Percentiles rank a stretch among this genome's conserved stretches.
These are phyloP conservation scores for Phasia obesa DNA, from an alignment of 2,888 invertebrate genomes.

Conservation along the genomic window DNA sequence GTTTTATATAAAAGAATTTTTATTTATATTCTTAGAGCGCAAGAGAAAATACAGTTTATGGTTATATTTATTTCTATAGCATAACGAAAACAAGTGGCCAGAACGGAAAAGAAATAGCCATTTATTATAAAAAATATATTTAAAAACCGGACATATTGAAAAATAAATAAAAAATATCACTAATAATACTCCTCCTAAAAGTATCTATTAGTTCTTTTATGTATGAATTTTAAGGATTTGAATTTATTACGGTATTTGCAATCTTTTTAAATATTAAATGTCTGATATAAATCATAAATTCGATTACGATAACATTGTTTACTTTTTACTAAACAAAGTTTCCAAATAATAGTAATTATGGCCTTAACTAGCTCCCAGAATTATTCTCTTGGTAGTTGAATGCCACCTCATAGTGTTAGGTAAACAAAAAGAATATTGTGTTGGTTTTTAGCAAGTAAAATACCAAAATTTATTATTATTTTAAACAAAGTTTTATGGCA, in stretches of 20 bases:
- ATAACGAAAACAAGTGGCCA: constrained; percentile 21
- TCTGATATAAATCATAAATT: constrained; percentile 45
- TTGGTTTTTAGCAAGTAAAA: constrained; percentile 33
- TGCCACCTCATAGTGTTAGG: constrained; percentile 6
- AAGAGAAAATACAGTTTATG: constrained; percentile 38
- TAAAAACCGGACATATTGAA: constrained; percentile 35
- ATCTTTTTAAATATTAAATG: constrained; percentile 41
- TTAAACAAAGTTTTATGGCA: constrained; percentile 16
- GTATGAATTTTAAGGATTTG: constrained; percentile 14
- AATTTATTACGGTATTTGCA: constrained; percentile 32
- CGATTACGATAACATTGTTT: constrained; percentile 2
- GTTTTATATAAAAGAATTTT: constrained; percentile 17
- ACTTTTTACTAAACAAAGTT: constrained; percentile 15
- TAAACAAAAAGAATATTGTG: constrained; percentile 24
- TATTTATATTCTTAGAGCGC: background rate
- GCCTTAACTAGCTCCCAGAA: constrained; percentile 7
- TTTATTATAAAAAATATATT: constrained; percentile 25
- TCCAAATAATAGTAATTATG: constrained; percentile 41
- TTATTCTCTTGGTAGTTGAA: background rate
- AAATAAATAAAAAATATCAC: constrained; percentile 26
- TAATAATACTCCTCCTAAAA: background rate
- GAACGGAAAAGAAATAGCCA: constrained; percentile 17
- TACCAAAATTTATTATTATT: constrained; percentile 45
- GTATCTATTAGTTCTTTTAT: background rate
- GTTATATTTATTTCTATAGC: constrained; percentile 31